These are phyloP conservation scores for Porites lobata DNA, from an alignment of 92 coral and sea anemone genomes.

Conservation along the genomic window DNA sequence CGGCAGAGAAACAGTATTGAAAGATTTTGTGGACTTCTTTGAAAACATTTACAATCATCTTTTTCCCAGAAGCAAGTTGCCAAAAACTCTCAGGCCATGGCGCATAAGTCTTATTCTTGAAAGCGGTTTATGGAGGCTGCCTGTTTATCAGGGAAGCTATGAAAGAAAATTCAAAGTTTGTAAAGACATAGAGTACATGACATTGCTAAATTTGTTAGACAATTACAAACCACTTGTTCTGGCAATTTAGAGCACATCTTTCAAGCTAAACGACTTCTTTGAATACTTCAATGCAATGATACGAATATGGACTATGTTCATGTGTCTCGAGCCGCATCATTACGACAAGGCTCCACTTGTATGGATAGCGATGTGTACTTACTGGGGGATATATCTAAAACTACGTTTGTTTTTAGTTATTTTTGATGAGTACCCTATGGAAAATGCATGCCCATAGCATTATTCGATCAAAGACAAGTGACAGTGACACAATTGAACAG, in stretches of 20 bases:
- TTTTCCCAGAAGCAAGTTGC: neutral
- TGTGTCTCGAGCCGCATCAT: constrained; percentile 43
- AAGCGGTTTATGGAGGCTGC: too few relatives aligned
- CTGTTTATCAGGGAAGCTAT: neutral
- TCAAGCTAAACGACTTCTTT: constrained; percentile 26
- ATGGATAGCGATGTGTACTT: constrained; percentile 32
- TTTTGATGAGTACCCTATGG: neutral
- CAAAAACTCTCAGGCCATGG: neutral
- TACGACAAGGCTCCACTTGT: constrained; percentile 68
- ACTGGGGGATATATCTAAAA: constrained; percentile 26
- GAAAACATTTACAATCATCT: neutral
- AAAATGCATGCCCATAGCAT: constrained; percentile 51
- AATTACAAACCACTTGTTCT: too few relatives aligned
- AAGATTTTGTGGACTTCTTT: neutral
- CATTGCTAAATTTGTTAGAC: neutral
- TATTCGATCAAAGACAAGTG: constrained; percentile 33
- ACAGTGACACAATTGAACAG: constrained; percentile 37
- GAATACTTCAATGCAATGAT: constrained; percentile 54
- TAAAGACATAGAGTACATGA: neutral
- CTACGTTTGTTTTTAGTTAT: neutral
- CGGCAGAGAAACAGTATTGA: neutral
- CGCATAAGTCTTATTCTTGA: too few relatives aligned
- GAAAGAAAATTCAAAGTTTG: neutral
- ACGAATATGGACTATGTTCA: constrained; percentile 56
- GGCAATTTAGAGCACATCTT: constrained; percentile 6